A percentile compares a stretch with the other conserved stretches of the same genome.
These are phyloP conservation scores for Falco rusticolus DNA, from an alignment of 2,797 vertebrate genomes.

Conservation along the genomic window DNA sequence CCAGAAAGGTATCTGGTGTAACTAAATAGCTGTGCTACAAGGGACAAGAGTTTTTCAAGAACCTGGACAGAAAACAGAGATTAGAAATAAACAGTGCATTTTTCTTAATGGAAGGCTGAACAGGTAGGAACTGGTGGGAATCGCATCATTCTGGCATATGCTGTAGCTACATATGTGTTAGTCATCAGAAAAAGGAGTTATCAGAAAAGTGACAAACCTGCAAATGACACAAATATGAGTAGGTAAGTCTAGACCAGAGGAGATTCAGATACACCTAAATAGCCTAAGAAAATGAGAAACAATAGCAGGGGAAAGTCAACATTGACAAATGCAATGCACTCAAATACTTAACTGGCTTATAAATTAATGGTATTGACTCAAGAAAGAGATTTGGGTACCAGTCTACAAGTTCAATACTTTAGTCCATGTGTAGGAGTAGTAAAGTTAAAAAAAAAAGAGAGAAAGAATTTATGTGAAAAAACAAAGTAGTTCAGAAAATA, in stretches of 20 bases:
- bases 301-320: constrained; percentile 34
- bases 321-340: constrained; percentile 46
- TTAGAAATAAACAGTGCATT: neutral
- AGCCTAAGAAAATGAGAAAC: constrained; percentile 13
- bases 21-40: neutral
- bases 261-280: neutral
- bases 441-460: neutral
- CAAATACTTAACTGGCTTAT: constrained; percentile 9
- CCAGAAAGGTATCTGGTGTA: neutral
- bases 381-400: neutral
- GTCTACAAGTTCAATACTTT: neutral
- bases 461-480: constrained; percentile 6
- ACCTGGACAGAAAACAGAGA: neutral
- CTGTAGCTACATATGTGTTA: neutral
- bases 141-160: neutral
- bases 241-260: neutral
- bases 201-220: neutral
- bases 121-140: neutral
- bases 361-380: constrained; percentile 63
- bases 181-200: neutral
- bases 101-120: neutral
- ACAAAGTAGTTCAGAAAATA: constrained; percentile 1
- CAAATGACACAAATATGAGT: neutral
- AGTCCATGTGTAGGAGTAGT: neutral
- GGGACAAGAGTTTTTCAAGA: neutral